A percentile compares a stretch with the other conserved stretches of the same genome.
Evolutionary conservation across 2,888 invertebrate species (phyloP).

Genomic region (Conus canariensis): DNA sequence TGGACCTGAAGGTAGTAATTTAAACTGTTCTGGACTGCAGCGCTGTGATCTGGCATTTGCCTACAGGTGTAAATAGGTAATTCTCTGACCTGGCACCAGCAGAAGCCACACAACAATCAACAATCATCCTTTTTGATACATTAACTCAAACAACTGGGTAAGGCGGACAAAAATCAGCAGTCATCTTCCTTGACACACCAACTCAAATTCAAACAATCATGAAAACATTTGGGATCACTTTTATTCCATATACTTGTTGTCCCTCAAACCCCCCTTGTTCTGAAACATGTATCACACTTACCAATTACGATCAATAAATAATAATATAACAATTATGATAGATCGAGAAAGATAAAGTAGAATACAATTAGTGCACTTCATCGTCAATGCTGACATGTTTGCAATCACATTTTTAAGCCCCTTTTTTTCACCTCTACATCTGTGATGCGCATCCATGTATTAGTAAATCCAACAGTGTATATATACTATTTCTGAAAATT

Average conservation of each 20-base stretch:
- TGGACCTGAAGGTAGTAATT: too few relatives aligned
- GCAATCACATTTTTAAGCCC: background rate
- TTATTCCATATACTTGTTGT: background rate
- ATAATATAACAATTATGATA: background rate
- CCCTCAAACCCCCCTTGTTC: background rate
- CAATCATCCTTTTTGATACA: too few relatives aligned
- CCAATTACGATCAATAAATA: conserved; percentile 1
- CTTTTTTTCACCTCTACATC: background rate
- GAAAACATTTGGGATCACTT: background rate
- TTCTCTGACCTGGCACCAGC: too few relatives aligned
- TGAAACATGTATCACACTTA: conserved; percentile 6
- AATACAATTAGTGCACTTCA: background rate
- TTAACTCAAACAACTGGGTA: too few relatives aligned
- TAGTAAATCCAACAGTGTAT: background rate
- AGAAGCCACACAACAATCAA: too few relatives aligned
- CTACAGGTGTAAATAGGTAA: too few relatives aligned
- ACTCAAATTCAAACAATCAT: too few relatives aligned
- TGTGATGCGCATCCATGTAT: background rate
- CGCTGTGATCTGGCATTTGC: too few relatives aligned
- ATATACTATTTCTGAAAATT: background rate
- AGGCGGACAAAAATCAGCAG: too few relatives aligned
- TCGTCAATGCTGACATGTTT: background rate
- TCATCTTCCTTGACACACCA: too few relatives aligned
- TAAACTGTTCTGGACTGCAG: too few relatives aligned
- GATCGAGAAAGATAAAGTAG: background rate